Evolutionary conservation across 1,140 invertebrate genomes (phyloP), one percentile per base, ranked within the genome.

Genomic region (Drosophila bifasciata): DNA sequence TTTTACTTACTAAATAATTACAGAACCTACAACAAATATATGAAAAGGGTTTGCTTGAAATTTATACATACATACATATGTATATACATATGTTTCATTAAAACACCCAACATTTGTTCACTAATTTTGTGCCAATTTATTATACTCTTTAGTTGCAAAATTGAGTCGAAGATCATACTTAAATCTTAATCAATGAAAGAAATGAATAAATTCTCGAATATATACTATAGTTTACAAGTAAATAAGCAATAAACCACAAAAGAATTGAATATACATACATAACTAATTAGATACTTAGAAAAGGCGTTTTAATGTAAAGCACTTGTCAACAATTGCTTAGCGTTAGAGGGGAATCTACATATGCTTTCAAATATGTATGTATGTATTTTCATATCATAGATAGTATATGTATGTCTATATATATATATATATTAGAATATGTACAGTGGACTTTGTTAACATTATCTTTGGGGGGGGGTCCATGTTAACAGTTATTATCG

Each of bases 241-340:
- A 68, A 40, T 36, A 67, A 67, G 61, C 48, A 39, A 15, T 63
- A 40, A 55, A 21, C 43, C 46, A 40, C 11, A 36, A 13, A 36
- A 36, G 32, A 36, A 36, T 63, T 21, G 8, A 21, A 36, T 40
- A 8, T n/a, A n/a, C n/a, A n/a, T n/a, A n/a, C n/a, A n/a, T 55
- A 59, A 48, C 21, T 71, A 73, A 58, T 49, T 3, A 61, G 60
- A 61, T 49, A 68, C 49, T 36, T 36, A 62, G 58, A 76, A 76
- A 80, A 80, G 78, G 78, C 73, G 67, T 53, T 68, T 46, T 49
- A 85, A 85, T 67, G 51, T 85, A 85, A 85, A 85, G 80, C 81
- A 85, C 76, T 85, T 57, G 76, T 67, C 79, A 76, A 86, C 76
- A 86, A 85, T 85, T 85, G 80, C 81, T 84, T 85, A 80, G 73